A percentile compares a stretch with the other conserved stretches of the same genome.
These are phyloP conservation scores for Colossoma macropomum DNA, from an alignment of 2,113 vertebrate genomes.

Conservation along the genomic window DNA sequence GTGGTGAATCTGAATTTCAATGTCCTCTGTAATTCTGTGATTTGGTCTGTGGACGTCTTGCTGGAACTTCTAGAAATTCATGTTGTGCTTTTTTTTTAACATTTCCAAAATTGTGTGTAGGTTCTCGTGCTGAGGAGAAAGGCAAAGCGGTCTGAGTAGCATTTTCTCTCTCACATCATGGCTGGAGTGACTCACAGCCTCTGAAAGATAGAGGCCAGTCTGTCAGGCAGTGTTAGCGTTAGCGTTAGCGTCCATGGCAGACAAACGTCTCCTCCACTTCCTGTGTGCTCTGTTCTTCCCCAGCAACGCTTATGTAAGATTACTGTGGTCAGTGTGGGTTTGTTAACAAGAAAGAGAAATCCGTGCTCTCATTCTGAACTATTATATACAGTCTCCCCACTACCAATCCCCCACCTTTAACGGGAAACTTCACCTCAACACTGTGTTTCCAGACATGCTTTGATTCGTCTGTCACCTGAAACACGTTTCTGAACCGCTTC, in stretches of 20 bases:
- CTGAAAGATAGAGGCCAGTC: conserved; percentile 33
- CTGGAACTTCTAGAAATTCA: neutral
- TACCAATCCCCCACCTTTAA: neutral
- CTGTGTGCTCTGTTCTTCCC: conserved; percentile 9
- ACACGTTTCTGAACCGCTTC: neutral
- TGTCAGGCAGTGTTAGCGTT: conserved; percentile 22
- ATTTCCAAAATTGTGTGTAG: neutral
- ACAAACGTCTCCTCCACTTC: conserved; percentile 38
- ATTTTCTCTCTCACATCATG: conserved; percentile 24
- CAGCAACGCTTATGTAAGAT: conserved; percentile 33
- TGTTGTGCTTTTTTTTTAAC: neutral
- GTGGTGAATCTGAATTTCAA: neutral
- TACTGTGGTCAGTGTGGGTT: conserved; percentile 27
- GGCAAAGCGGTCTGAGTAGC: neutral
- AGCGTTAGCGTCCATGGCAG: conserved; percentile 29
- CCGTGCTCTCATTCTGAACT: conserved; percentile 6
- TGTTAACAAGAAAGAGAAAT: conserved; percentile 26
- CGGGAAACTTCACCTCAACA: neutral
- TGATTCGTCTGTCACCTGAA: neutral
- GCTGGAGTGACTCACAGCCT: conserved; percentile 19
- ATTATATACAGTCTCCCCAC: neutral
- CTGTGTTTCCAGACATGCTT: neutral
- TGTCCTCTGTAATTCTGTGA: no score
- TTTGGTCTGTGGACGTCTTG: no score
- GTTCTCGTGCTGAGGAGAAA: neutral